Conservation (phyloP, 92 coral and sea anemone genomes). For the Epizoanthus fatuus region DNA sequence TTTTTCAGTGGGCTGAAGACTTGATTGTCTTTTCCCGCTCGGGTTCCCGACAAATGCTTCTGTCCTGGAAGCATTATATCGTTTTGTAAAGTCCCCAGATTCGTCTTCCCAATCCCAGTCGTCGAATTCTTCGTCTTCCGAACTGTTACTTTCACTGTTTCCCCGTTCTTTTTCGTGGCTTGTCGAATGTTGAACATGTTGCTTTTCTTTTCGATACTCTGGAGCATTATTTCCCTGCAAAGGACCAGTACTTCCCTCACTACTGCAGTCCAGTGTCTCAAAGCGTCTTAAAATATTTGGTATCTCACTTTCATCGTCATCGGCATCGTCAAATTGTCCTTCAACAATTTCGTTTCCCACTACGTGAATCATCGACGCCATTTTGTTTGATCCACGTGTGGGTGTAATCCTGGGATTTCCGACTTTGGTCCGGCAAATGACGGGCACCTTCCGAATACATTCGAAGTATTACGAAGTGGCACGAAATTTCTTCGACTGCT, state of each 20-base stretch:
- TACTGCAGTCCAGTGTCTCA: background rate
- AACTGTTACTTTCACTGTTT: slow-evolving; percentile 3
- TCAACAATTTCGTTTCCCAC: slow-evolving; percentile 27
- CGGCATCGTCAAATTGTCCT: slow-evolving; percentile 99
- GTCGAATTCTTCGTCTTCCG: slow-evolving; percentile 71
- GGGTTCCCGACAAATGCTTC: slow-evolving; percentile 68
- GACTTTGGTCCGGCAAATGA: background rate
- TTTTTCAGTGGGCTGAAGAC: slow-evolving; percentile 92
- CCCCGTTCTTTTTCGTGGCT: background rate
- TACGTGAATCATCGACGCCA: background rate
- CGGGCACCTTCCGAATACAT: background rate
- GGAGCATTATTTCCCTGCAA: background rate
- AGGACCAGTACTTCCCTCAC: background rate
- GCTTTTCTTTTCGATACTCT: background rate
- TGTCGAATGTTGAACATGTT: background rate
- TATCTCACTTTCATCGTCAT: slow-evolving; percentile 72
- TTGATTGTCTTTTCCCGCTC: slow-evolving; percentile 68
- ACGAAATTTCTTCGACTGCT: background rate
- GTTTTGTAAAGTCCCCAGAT: slow-evolving; percentile 95
- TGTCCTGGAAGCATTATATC: slow-evolving; percentile 89
- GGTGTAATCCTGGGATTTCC: background rate
- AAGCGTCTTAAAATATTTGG: slow-evolving; percentile 59
- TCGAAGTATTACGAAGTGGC: background rate
- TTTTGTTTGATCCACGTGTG: slow-evolving; percentile 29
- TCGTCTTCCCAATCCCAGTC: slow-evolving; percentile 99